A percentile compares a stretch with the other conserved stretches of the same genome.
Conservation (phyloP, 2,888 invertebrate genomes). For the Sphinx pinastri region DNA sequence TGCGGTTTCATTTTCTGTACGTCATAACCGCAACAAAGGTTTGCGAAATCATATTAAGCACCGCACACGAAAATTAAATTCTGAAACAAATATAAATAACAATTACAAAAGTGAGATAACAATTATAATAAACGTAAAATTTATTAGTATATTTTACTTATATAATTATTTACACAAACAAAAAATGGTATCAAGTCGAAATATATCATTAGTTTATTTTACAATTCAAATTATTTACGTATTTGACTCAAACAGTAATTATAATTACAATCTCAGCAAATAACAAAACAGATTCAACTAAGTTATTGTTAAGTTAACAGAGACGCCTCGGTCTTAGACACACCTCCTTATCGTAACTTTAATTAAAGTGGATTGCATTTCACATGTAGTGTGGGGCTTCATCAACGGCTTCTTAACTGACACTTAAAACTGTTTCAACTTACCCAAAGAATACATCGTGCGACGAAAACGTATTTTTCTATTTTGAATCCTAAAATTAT, state of each 20-base stretch:
- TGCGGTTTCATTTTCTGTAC: background rate
- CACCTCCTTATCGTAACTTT: constrained; percentile 19
- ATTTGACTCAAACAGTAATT: background rate
- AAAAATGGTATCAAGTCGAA: background rate
- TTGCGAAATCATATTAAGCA: too few relatives aligned
- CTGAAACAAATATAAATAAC: background rate
- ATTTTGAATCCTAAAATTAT: constrained; percentile 50
- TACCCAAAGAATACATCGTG: constrained; percentile 32
- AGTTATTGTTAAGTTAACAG: background rate
- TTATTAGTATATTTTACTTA: too few relatives aligned
- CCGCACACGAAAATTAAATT: too few relatives aligned
- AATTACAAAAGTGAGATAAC: too few relatives aligned
- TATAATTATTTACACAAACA: too few relatives aligned
- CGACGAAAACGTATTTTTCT: background rate
- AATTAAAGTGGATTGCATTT: constrained; percentile 27
- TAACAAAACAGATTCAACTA: too few relatives aligned
- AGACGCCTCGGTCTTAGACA: constrained; percentile 7
- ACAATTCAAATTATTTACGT: too few relatives aligned
- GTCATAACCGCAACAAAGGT: too few relatives aligned
- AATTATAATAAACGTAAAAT: too few relatives aligned
- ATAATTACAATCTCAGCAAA: background rate
- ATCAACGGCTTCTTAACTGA: constrained; percentile 73
- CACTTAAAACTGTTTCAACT: constrained; percentile 60
- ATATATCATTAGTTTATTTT: background rate
- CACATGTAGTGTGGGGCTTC: constrained; percentile 67